Evolutionary conservation across 2,888 invertebrate genomes (phyloP).

Genomic region (Operophtera brumata): DNA sequence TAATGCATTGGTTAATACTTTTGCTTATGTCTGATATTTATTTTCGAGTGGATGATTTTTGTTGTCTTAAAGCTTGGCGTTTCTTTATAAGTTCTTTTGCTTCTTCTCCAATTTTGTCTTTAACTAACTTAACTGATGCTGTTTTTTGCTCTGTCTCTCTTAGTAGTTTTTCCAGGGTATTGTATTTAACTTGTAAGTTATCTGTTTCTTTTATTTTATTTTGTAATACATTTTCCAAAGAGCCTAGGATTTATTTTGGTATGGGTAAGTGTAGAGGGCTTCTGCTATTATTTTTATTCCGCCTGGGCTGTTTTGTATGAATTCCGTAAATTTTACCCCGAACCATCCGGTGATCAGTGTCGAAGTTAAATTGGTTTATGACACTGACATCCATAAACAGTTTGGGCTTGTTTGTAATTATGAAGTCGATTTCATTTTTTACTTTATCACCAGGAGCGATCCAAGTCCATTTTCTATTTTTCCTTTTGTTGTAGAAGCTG

Average conservation of each 20-base stretch:
- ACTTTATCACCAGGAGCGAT: not conserved
- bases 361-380: not conserved
- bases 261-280: not conserved
- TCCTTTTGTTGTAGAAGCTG: not conserved
- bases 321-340: not conserved
- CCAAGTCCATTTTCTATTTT: too few relatives aligned
- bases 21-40: not conserved
- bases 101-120: not conserved
- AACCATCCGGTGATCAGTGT: not conserved
- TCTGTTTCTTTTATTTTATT: not conserved
- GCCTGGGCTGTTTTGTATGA: not conserved
- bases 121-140: not conserved
- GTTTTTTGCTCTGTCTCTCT: not conserved
- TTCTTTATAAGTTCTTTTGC: not conserved
- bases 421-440: not conserved
- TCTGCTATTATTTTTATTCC: not conserved
- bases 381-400: not conserved
- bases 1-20: not conserved
- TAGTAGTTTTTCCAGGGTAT: not conserved
- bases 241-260: not conserved
- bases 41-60: not conserved
- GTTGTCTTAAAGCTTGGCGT: not conserved
- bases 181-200: not conserved
- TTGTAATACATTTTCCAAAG: not conserved
- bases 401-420: not conserved